Base-by-base conservation (phyloP, 2,888 invertebrate genomes). In the Trimorus sp. region DNA sequence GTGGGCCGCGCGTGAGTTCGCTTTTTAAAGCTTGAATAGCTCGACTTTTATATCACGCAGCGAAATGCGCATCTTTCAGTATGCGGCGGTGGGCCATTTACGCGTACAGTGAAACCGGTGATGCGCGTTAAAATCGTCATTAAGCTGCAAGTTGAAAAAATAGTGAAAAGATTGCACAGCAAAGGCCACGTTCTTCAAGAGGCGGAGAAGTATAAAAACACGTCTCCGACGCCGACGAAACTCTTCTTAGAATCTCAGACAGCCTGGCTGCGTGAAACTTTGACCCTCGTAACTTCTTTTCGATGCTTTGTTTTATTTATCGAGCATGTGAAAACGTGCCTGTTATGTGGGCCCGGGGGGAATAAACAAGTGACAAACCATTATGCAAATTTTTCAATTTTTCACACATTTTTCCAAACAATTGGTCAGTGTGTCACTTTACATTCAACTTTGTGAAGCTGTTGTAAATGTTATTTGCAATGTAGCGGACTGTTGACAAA, bases 211-310 rank as follows among this genome's bases (percentile, higher is more conserved):
- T 56, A 86, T 87, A 89, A 89, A 89, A 90, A 89, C 87, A 84
- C 86, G 88, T 88, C 88, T 86, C 86, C 86, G 84, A 79, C 79
- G 85, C 75, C 82, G 83, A 84, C 87, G 88, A 87, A 88, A 89
- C 87, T 85, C 86, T 90, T 90, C 90, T 89, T 86, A 86, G 90
- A 90, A 90, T 84, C 83, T 79, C 80, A 84, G 84, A 80, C 84
- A 78, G 84, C 84, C 80, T 79, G 84, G 82, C 84, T 84, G 79
- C 79, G 66, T 69, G 71, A 66, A 74, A 77, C 66, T 75, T 76
- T 73, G 79, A 79, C 79, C 79, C 79, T 79, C 79, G 70, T 75
- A 78, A 78, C 80, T 82, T 79, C 76, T 78, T 79, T 78, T 76
- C 79, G 78, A 68, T 60, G 74, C 66, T 78, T 71, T 81, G 66